Conservation (phyloP, 2,888 invertebrate species). For the Leptarthrus brevirostris region DNA sequence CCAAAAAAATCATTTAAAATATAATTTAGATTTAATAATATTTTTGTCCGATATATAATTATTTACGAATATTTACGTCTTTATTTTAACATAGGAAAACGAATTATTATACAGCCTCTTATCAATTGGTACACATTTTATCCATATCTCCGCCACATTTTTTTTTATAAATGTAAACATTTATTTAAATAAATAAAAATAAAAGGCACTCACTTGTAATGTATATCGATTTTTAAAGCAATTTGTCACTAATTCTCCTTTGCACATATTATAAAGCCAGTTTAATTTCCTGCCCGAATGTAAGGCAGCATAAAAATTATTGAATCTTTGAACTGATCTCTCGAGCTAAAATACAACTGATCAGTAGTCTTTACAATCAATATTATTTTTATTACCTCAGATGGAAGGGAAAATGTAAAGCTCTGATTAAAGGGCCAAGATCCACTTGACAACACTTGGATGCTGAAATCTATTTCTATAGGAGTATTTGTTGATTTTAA, state of each 20-base stretch:
- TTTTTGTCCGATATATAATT: too few species aligned
- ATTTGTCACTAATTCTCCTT: conserved; percentile 95
- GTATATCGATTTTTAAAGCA: conserved; percentile 86
- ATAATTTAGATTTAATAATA: too few species aligned
- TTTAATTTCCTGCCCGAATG: conserved; percentile 97
- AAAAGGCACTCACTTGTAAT: conserved; percentile 61
- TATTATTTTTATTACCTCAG: conserved; percentile 75
- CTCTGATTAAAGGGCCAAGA: conserved; percentile 99
- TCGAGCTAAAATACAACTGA: conserved; percentile 76
- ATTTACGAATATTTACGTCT: too few species aligned
- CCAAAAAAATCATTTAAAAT: too few species aligned
- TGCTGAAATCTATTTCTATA: conserved; percentile 91
- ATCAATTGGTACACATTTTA: too few species aligned
- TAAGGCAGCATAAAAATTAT: conserved; percentile 93
- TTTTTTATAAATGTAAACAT: too few species aligned
- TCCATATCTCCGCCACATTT: too few species aligned
- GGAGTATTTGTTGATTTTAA: conserved; percentile 73
- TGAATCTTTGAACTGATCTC: conserved; percentile 93
- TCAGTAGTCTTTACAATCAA: conserved; percentile 52
- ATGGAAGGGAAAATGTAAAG: conserved; percentile 90
- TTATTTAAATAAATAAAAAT: too few species aligned
- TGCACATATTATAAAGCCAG: conserved; percentile 98
- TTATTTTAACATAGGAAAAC: too few species aligned
- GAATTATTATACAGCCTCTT: too few species aligned
- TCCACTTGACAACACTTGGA: conserved; percentile 95